Conservation (phyloP, 2,888 invertebrate genomes). For the Lochmaea crataegi region DNA sequence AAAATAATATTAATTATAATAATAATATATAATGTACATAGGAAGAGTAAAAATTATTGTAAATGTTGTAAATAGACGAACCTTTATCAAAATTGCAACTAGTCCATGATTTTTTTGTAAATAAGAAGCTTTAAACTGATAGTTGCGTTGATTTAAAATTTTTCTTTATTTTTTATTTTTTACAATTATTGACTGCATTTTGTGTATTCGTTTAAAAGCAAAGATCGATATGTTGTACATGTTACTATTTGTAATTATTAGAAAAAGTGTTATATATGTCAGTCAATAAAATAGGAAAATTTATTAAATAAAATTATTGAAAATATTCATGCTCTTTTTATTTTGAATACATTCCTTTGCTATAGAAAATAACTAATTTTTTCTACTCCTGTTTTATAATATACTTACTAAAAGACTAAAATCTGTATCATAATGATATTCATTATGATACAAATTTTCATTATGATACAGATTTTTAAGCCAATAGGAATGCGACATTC, state of each 20-base stretch:
- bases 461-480: too few relatives aligned
- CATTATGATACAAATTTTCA: too few relatives aligned
- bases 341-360: too few relatives aligned
- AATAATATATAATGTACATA: slow-evolving; percentile 42
- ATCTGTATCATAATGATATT: too few relatives aligned
- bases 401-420: too few relatives aligned
- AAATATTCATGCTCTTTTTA: not conserved
- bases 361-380: too few relatives aligned
- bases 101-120: slow-evolving; percentile 54
- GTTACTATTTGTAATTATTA: slow-evolving; percentile 60
- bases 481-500: too few relatives aligned
- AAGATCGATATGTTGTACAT: slow-evolving; percentile 61
- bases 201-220: slow-evolving; percentile 59
- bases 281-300: slow-evolving; percentile 61
- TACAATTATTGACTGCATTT: slow-evolving; percentile 46
- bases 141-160: slow-evolving; percentile 44
- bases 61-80: slow-evolving; percentile 42
- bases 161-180: slow-evolving; percentile 36
- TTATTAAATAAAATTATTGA: slow-evolving; percentile 53
- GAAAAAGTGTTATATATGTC: slow-evolving; percentile 60
- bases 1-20: not conserved
- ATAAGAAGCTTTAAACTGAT: slow-evolving; percentile 47
- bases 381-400: too few relatives aligned
- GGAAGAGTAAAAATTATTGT: slow-evolving; percentile 34
- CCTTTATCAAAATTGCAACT: slow-evolving; percentile 48